Evolutionary conservation across 2,888 invertebrate genomes (phyloP).

Genomic region (Troides aeacus): DNA sequence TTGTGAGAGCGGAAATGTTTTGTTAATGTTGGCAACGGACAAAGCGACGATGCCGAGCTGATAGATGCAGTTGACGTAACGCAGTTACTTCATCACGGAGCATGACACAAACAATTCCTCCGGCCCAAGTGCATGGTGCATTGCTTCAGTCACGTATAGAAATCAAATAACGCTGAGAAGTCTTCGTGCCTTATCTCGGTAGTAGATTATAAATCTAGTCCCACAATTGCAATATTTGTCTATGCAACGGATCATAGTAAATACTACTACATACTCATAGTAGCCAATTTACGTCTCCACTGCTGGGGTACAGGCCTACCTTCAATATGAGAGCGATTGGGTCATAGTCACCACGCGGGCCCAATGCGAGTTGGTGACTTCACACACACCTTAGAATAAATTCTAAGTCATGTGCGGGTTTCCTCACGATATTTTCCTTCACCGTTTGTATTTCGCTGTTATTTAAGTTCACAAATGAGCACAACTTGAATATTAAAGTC

Average conservation of each 20-base stretch:
- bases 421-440: too few relatives aligned
- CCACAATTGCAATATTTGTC: not conserved
- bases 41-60: not conserved
- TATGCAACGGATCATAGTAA: not conserved
- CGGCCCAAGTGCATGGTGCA: not conserved
- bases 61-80: not conserved
- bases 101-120: conserved; percentile 6
- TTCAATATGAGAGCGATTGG: too few relatives aligned
- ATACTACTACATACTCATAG: too few relatives aligned
- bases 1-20: not conserved
- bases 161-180: not conserved
- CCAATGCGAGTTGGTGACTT: too few relatives aligned
- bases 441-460: too few relatives aligned
- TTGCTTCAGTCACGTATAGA: conserved; percentile 11
- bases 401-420: too few relatives aligned
- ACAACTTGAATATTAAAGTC: too few relatives aligned
- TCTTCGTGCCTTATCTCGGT: conserved; percentile 11
- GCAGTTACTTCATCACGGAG: not conserved
- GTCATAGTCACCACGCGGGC: too few relatives aligned
- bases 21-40: not conserved
- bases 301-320: too few relatives aligned
- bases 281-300: too few relatives aligned
- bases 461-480: too few relatives aligned
- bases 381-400: too few relatives aligned
- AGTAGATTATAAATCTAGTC: not conserved